Evolutionary conservation across 2,113 vertebrate species (phyloP), one percentile per base, ranked within the genome.

Genomic region (Burhinus bistriatus): DNA sequence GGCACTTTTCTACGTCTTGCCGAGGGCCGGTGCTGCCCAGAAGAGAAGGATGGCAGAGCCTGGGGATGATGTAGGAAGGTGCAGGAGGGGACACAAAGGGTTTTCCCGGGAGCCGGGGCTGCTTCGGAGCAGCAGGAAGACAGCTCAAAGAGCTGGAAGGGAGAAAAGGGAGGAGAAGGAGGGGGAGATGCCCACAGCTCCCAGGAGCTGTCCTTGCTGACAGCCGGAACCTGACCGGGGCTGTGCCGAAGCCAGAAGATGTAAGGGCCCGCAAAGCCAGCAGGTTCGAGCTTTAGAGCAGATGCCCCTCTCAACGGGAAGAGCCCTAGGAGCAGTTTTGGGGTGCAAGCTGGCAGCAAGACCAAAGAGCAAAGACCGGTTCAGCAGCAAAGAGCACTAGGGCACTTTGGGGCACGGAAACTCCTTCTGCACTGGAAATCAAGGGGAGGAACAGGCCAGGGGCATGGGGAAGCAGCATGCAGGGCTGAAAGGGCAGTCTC

Each of bases 401-500:
- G 51, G 59, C 34, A 42, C 68, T n/a, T 2, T 1, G 36, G 72
- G 88, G 42, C 2, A 10, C 12, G 32, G 44, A 72, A 82, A 34
- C 34, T 38, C 47, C 55, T 62, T 21, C 64, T 51, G 40, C 44
- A 19, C 58, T 87, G 58, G 52, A 61, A 88, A 44, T 52, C 57
- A 40, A 68, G 4, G 17, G 49, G 54, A 72, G 29, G 57, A 42
- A 72, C 16, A 59, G 45, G 42, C 11, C 64, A 73, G 40, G 61
- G 36, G 27, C 4, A 9, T 8, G 0, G 76, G 95, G 95, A 90
- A 97, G 95, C 87, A 97, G 95, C 87, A 96, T 73, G 77, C 49
- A 83, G 77, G 93, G 65, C 72, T 40, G 97, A 97, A 97, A 96
- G 82, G 91, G 92, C 97, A 97, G 97, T 97, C 73, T 98, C 98